Conservation (phyloP, 2,113 vertebrate species). For the Enhydra lutris region DNA sequence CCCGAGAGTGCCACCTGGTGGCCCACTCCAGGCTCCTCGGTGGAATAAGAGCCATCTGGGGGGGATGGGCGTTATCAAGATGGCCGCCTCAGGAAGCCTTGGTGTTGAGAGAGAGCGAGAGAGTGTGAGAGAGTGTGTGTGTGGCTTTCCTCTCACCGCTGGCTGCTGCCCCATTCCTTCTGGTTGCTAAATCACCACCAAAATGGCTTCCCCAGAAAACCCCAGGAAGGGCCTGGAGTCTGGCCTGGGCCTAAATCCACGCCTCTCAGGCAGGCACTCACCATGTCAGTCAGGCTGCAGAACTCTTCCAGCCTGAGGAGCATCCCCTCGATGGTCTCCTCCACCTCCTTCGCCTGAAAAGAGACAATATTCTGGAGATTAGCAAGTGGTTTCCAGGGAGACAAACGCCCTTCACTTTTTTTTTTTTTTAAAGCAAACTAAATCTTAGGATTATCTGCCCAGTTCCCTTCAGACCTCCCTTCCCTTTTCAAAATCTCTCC, state of each 20-base stretch:
- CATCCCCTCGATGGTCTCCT: conserved; percentile 65
- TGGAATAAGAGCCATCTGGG: conserved; percentile 44
- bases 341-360: conserved; percentile 69
- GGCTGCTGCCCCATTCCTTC: conserved; percentile 41
- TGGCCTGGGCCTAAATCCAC: neutral
- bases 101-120: neutral
- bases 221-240: neutral
- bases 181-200: conserved; percentile 44
- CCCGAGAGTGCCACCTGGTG: conserved; percentile 80
- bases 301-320: conserved; percentile 71
- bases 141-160: neutral
- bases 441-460: conserved; percentile 40
- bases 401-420: neutral
- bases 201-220: conserved; percentile 52
- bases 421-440: neutral
- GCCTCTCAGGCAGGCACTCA: conserved; percentile 30
- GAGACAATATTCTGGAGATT: conserved; percentile 29
- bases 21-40: conserved; percentile 55
- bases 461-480: neutral
- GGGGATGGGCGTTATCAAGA: conserved; percentile 72
- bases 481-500: neutral
- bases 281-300: conserved; percentile 67
- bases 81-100: conserved; percentile 73
- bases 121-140: neutral
- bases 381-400: conserved; percentile 69